phyloP scores from a whole-genome alignment of 2,113 vertebrate genomes.

The Tetrao urogallus region DNA sequence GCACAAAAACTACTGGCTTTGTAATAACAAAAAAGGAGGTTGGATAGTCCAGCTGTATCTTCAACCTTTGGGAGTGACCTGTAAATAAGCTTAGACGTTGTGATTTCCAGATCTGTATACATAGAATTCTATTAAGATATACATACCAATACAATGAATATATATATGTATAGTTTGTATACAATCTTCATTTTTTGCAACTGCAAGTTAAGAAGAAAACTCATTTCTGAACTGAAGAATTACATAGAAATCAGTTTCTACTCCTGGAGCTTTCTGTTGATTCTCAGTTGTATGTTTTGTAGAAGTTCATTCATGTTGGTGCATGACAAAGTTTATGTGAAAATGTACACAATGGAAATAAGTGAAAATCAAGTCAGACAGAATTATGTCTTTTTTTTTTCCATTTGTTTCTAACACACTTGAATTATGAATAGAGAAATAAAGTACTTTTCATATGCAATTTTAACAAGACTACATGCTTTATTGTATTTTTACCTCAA shows the following conservation, averaged over 20 bases:
- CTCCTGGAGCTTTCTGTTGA: not conserved
- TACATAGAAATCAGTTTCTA: not conserved
- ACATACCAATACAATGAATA: not conserved
- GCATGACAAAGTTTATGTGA: not conserved
- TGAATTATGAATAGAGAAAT: not conserved
- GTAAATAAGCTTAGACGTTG: not conserved
- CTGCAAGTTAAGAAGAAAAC: not conserved
- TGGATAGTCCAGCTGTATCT: not conserved
- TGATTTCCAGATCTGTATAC: not conserved
- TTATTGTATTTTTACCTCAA: not conserved
- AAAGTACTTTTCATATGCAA: not conserved
- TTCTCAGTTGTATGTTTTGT: not conserved
- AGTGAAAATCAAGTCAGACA: not conserved
- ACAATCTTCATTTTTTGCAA: not conserved
- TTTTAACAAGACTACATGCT: constrained; percentile 17
- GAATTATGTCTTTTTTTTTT: not conserved
- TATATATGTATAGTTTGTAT: not conserved
- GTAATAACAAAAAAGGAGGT: not conserved
- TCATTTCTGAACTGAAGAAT: not conserved
- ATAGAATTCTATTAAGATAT: not conserved
- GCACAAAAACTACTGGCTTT: not conserved
- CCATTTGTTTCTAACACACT: not conserved
- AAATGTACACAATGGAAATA: not conserved
- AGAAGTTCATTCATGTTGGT: not conserved
- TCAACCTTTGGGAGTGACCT: not conserved